Base-by-base conservation (phyloP, 2,888 invertebrate species). In the Diachrysia chrysitis region DNA sequence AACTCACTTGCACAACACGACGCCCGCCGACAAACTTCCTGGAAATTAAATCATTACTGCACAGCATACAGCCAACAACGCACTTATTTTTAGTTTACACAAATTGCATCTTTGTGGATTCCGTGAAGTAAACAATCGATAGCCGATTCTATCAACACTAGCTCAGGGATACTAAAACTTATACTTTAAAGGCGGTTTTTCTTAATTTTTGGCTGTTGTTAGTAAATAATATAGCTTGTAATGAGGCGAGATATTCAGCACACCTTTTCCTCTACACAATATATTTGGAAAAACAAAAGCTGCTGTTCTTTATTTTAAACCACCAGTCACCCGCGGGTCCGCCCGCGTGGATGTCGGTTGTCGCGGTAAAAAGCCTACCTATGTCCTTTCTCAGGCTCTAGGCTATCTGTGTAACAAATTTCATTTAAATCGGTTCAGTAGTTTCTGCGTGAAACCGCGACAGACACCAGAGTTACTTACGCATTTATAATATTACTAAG, bases 1-100 rank as follows among this genome's bases (percentile, higher is more conserved):
- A 81, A 67, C 81, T 83, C 82, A 85, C 80, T 84, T 81, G 80
- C 77, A 73, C 71, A 83, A 78, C 78, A 79, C 75, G 76, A 73
- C 78, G 78, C 71, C 68, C 72, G 53, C 76, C 79, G 69, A 70
- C 74, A 78, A 80, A 83, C 81, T 82, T 84, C 82, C 83, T 79
- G 78, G 77, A 82, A 76, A 78, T 76, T 70, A 75, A 81, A 82
- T 81, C 71, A 76, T 80, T 80, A 82, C 68, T 78, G 76, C 83
- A 74, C 71, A 69, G 74, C 83, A 74, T 73, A 69, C 65, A 74
- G 78, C 76, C 70, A 73, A 69, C 64, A 74, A 60, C 66, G 61
- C 51, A 62, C 17, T 67, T 79, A 78, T 73, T 71, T 72, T 75
- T 73, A 72, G 68, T 63, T 61, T 56, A 54, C 29, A 32, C 56